Evolutionary conservation across 2,797 vertebrate species (phyloP), one percentile per base, ranked within the genome.

Genomic region (Tolypeutes matacus): DNA sequence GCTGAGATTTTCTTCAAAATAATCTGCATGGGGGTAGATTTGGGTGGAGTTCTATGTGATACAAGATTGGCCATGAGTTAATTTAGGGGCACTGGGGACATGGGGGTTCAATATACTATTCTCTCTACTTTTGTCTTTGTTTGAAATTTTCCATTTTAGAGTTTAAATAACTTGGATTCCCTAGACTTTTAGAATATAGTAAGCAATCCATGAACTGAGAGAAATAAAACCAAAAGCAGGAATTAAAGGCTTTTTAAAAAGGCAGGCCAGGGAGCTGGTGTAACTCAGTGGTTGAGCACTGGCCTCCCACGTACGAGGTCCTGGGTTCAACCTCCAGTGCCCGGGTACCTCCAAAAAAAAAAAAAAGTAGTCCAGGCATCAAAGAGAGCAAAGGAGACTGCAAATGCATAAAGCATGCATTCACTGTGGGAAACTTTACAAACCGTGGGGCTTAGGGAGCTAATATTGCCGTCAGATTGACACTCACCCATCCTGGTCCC

Each of bases 61-160:
- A 34, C 31, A 20, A n/a, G 75, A 27, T 0, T 3, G 60, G 51
- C 34, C 67, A 3, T 1, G 1, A 1, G 13, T 89, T 4, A 5
- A 13, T 34, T 51, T 29, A 6, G 9, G 56, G n/a, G 6, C 1
- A 2, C 0, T 11, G n/a, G 21, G 18, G 15, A 21, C 31, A 0
- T 3, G 25, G 36, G 17, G 29, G 13, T 73, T 73, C 23, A 11
- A 12, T 25, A 58, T 64, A 25, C 69, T 9, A 1, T 69, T 21
- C 46, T 46, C 46, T 46, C 46, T 25, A 1, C 53, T 64, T 92
- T 36, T 3, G 5, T 14, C 18, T n/a, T 14, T 29, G 15, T 60
- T 62, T 29, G 34, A 78, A 64, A 36, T 12, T 65, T 51, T 77
- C 46, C 29, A 2, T 27, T 8, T 17, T 2, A 31, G 4, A 0